Evolutionary conservation across 2,797 vertebrate species (phyloP).

Genomic region (Liparis tanakae): DNA sequence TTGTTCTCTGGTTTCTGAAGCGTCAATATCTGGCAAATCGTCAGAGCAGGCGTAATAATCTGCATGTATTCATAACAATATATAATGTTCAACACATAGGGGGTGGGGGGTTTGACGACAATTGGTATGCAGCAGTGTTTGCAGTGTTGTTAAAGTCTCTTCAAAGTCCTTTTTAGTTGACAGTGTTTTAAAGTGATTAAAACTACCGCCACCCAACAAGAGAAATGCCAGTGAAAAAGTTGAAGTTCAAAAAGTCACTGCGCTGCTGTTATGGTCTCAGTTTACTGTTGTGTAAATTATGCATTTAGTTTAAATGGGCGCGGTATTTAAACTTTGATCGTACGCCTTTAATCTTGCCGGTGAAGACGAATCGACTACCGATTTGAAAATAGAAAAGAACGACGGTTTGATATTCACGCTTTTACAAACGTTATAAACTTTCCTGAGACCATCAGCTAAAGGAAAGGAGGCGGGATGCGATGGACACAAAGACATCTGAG

Average conservation of each 20-base stretch:
- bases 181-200: constrained; percentile 34
- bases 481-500: constrained; percentile 40
- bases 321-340: constrained; percentile 7
- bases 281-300: constrained; percentile 21
- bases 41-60: not conserved
- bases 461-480: constrained; percentile 52
- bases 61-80: not conserved
- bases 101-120: not conserved
- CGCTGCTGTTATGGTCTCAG: constrained; percentile 24
- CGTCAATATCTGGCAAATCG: not conserved
- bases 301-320: constrained; percentile 16
- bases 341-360: constrained; percentile 38
- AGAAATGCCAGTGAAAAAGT: constrained; percentile 41
- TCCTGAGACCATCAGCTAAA: constrained; percentile 60
- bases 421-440: constrained; percentile 2
- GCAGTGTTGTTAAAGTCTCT: constrained; percentile 16
- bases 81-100: too few species aligned
- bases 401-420: constrained; percentile 11
- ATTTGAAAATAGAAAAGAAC: constrained; percentile 18
- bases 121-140: constrained; percentile 10
- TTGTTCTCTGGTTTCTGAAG: not conserved
- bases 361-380: constrained; percentile 35
- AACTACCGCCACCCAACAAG: constrained; percentile 45
- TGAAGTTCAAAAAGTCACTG: constrained; percentile 28
- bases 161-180: constrained; percentile 49